Base-by-base conservation (phyloP, 2,113 vertebrate species). In the Willisornis vidua region DNA sequence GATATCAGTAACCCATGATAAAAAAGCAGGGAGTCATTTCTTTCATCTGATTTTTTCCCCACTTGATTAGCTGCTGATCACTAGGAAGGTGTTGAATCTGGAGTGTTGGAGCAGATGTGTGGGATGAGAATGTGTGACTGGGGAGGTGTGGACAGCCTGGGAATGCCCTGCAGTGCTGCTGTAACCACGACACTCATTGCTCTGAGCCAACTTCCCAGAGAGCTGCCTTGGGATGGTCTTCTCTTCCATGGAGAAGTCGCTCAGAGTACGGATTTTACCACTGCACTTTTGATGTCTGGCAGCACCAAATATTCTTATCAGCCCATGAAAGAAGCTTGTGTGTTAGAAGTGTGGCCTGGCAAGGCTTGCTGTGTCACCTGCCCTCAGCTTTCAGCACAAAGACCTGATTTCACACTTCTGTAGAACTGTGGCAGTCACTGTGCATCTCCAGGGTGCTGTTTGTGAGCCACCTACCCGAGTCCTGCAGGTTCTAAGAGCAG, bases 111-210 rank as follows among this genome's bases (percentile, higher is more conserved):
- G n/a, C 31, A 66, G 35, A 57, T 39, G 6, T 65, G 7, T 45
- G 54, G 58, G 31, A 14, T 39, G 22, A 41, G 41, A 54, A 49
- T 49, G 29, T 72, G 22, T 85, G 45, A 80, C 14, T 65, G 39
- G 63, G 45, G 24, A 51, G n/a, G 2, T 54, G 25, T 46, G 48
- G 49, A 19, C 48, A 78, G 35, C 45, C 35, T 87, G 0, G 0
- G 81, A 52, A 25, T 78, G 49, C 41, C 14, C 17, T 8, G 19
- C 31, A n/a, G 37, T 31, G 43, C 68, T 63, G 29, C 15, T 49
- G 16, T 68, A 29, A 75, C 57, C 2, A 1, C 2, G 3, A 45
- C 37, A 43, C 46, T 91, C 8, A 3, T 26, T 68, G 18, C 49
- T 87, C 29, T 76, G 49, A 70, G 52, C 13, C 46, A 62, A 8